A percentile compares a stretch with the other conserved stretches of the same genome.
These are phyloP conservation scores for Noctua comes DNA, from an alignment of 2,888 invertebrate species.

Conservation along the genomic window DNA sequence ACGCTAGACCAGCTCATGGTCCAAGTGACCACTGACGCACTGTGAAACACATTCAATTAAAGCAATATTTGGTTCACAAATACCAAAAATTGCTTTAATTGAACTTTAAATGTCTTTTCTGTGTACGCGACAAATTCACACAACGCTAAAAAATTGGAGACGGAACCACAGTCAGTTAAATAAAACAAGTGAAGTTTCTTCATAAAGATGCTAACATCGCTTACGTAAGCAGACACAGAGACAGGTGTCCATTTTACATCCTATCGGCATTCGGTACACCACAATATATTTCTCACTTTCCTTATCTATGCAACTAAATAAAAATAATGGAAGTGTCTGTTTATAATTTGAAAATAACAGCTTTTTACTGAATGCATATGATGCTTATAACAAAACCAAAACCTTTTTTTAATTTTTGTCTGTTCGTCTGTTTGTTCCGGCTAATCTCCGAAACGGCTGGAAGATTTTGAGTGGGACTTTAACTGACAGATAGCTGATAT, in stretches of 20 bases:
- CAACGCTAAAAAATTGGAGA: conserved; percentile 1
- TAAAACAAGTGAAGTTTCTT: background rate
- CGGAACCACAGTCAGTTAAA: conserved; percentile 9
- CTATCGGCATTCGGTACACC: background rate
- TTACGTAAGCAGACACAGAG: conserved; percentile 1
- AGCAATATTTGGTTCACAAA: no score
- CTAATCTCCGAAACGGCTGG: no score
- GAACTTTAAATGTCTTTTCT: conserved; percentile 20
- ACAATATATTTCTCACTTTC: conserved; percentile 40
- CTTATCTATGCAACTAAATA: background rate
- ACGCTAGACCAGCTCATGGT: background rate
- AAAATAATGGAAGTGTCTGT: no score
- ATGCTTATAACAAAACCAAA: no score
- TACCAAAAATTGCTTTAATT: background rate
- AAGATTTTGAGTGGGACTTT: no score
- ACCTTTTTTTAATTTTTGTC: no score
- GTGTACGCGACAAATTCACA: conserved; percentile 30
- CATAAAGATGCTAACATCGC: conserved; percentile 21
- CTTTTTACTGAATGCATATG: no score
- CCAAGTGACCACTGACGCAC: background rate
- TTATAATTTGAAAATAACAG: no score
- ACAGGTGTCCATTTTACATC: conserved; percentile 7
- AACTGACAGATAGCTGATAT: no score
- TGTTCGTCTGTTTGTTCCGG: no score
- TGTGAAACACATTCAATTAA: no score